Evolutionary conservation across 2,888 invertebrate species (phyloP).

Genomic region (Diarsia dahlii): DNA sequence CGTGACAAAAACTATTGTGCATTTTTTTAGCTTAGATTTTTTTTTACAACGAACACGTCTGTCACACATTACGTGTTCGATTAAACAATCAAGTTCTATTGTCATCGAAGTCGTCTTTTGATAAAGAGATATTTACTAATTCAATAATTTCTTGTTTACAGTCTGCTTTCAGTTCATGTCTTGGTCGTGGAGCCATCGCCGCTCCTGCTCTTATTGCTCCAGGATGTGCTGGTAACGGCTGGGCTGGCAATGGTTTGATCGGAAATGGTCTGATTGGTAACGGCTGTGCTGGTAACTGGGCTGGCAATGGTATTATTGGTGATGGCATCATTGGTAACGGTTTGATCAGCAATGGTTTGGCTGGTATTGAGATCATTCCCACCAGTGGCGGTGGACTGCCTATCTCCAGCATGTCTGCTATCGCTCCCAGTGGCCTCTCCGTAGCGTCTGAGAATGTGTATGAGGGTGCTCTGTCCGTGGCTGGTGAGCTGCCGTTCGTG

Average conservation of each 20-base stretch:
- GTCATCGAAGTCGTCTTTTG: no score
- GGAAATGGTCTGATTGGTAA: not conserved
- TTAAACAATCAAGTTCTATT: no score
- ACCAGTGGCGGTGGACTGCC: conserved; percentile 18
- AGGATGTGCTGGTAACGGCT: not conserved
- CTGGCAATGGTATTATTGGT: conserved; percentile 2
- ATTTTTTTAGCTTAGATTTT: no score
- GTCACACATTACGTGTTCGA: no score
- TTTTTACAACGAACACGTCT: no score
- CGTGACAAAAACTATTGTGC: no score
- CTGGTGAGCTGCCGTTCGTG: conserved; percentile 75
- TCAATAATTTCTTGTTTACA: not conserved
- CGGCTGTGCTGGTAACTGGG: not conserved
- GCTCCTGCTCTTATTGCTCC: not conserved
- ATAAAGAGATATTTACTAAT: no score
- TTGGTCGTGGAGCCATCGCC: not conserved
- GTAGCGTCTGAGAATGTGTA: conserved; percentile 18
- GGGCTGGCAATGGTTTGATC: not conserved
- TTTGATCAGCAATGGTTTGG: not conserved
- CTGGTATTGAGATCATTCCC: conserved; percentile 5
- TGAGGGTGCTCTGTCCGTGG: conserved; percentile 69
- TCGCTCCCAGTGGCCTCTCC: conserved; percentile 16
- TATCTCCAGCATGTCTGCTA: conserved; percentile 12
- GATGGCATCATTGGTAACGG: not conserved
- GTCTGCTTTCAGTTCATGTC: not conserved